Conservation (phyloP, 2,797 vertebrate genomes). For the Pitangus sulphuratus region DNA sequence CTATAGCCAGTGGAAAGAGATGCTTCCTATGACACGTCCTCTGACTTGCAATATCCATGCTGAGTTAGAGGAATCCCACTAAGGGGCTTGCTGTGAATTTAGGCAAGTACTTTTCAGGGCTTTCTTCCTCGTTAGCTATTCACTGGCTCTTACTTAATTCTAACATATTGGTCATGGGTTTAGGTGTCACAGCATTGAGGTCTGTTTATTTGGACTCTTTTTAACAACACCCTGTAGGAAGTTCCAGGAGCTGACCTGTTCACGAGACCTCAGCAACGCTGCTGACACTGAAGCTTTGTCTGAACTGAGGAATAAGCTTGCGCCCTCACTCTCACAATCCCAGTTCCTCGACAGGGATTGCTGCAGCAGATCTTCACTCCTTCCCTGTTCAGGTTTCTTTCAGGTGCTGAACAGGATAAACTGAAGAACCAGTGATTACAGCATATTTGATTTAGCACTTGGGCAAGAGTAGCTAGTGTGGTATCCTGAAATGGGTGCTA, state of each 20-base stretch:
- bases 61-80: not conserved
- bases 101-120: not conserved
- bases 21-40: not conserved
- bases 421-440: not conserved
- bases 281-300: not conserved
- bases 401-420: not conserved
- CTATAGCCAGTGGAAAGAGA: not conserved
- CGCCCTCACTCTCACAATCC: not conserved
- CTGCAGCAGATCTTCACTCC: not conserved
- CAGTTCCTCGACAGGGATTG: not conserved
- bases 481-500: not conserved
- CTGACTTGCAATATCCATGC: not conserved
- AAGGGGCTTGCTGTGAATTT: not conserved
- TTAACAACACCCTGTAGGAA: not conserved
- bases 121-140: not conserved
- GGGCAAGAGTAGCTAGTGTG: not conserved
- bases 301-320: not conserved
- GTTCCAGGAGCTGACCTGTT: not conserved
- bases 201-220: not conserved
- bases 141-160: not conserved
- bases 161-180: rapidly evolving
- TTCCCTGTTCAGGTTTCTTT: not conserved
- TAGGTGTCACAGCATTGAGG: not conserved
- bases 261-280: not conserved
- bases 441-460: not conserved